Evolutionary conservation across 2,113 vertebrate genomes (phyloP), one percentile per base, ranked within the genome.

Genomic region (Ophiodon elongatus): DNA sequence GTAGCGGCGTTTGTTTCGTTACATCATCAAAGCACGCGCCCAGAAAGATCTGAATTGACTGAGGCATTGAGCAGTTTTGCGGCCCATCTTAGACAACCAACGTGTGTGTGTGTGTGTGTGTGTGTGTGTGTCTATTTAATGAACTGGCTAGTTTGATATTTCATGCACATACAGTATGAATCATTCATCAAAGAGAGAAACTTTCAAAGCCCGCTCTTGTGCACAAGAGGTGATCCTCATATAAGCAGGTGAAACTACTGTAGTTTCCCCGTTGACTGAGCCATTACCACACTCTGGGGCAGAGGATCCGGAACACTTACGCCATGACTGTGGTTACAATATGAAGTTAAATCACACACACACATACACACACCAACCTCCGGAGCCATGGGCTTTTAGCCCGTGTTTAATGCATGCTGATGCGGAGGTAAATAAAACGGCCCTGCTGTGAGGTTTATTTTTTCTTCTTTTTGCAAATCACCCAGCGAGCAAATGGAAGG

Each of bases 101-200:
- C 59, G 39, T 72, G 60, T 70, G 47, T 31, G 31, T 14, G 45
- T 62, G 65, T 60, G 52, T 63, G 50, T 52, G 21, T 52, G 50
- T 52, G 19, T 52, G 19, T 50, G 45, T 47, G 6, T 47, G 15
- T 47, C 35, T 15, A 59, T 62, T 54, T 73, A 79, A 87, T 67
- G 35, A 89, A 85, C 67, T 33, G 45, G 73, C 37, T 29, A 62
- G 82, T 77, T 72, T 69, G 63, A 84, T 82, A 86, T 86, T 76
- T 85, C 60, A 76, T 74, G 64, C 69, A 73, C 71, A 64, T 31
- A 33, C 45, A 70, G 21, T 37, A 85, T 90, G 65, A 92, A 91
- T 85, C 54, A 89, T 92, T 92, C 71, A 90, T 90, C 82, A 88
- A 90, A 59, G 56, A 60, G 27, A 39, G 62, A 63, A 76, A 9